A percentile compares a stretch with the other conserved stretches of the same genome.
Conservation (phyloP, 2,888 invertebrate genomes). For the Liopterus haemorrhoidalis region DNA sequence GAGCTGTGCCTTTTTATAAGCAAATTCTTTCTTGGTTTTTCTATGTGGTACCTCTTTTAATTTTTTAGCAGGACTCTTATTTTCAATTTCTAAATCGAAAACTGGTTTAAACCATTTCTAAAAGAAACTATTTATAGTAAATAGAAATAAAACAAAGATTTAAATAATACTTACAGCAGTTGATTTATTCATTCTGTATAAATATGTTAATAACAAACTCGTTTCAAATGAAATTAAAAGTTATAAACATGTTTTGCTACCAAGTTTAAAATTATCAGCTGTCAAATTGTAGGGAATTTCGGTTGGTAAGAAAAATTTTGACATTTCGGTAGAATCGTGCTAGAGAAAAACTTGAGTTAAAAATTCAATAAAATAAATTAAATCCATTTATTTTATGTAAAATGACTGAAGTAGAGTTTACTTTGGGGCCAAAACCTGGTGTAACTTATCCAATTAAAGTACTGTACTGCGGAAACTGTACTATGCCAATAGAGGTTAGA, state of each 20-base stretch:
- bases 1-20: background rate
- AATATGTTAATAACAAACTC: too few species aligned
- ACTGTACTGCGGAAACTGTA: slow-evolving; percentile 89
- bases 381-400: slow-evolving; percentile 46
- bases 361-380: too few species aligned
- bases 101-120: slow-evolving; percentile 33
- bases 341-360: too few species aligned
- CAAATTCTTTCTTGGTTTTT: slow-evolving; percentile 10
- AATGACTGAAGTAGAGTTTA: slow-evolving; percentile 27
- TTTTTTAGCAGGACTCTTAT: slow-evolving; percentile 1
- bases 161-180: too few species aligned
- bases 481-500: slow-evolving; percentile 83
- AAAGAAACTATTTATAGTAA: slow-evolving; percentile 13
- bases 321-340: too few species aligned
- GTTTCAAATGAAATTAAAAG: too few species aligned
- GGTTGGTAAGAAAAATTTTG: too few species aligned
- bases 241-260: too few species aligned
- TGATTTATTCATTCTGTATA: too few species aligned
- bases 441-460: slow-evolving; percentile 77
- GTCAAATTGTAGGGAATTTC: too few species aligned
- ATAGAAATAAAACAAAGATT: background rate
- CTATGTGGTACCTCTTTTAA: too few species aligned
- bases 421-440: slow-evolving; percentile 47
- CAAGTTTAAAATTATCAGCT: too few species aligned
- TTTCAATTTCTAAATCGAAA: slow-evolving; percentile 21